Evolutionary conservation across 2,113 vertebrate genomes (phyloP), one percentile per base, ranked within the genome.

Genomic region (Dicrurus megarhynchus): DNA sequence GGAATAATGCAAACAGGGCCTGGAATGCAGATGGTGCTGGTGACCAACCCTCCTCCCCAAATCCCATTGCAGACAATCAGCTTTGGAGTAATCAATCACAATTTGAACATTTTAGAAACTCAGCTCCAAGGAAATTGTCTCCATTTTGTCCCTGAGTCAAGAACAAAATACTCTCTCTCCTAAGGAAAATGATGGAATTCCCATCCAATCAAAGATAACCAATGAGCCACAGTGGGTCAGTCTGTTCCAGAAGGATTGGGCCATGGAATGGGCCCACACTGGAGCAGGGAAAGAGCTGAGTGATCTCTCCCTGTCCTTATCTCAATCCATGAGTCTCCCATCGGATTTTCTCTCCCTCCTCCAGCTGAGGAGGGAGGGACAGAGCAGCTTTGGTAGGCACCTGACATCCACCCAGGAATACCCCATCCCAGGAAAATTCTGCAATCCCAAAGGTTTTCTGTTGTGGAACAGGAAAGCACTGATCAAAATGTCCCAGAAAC

Each of bases 401-500:
- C 39, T 68, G 69, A n/a, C 18, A n/a, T 46, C 44, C 55, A 89
- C 47, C 55, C 82, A 61, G 27, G 47, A 60, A 42, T 20, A 47
- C 7, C 23, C 61, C 47, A 61, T 0, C 23, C 15, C 13, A 44
- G 33, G 27, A 89, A 30, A 87, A 87, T n/a, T 82, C 39, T 91
- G 56, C 59, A 95, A 73, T 49, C 33, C 55, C 11, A 35, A 69
- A 32, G 22, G 44, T 60, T 35, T 61, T 76, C 53, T 83, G 17
- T 24, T 61, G 53, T 27, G 79, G 78, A 76, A 85, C 42, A 83
- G 61, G 32, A 79, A 16, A 93, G 70, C 49, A 60, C 16, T 10
- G 46, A 93, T 65, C 70, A 76, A 80, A 92, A 93, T 23, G 32
- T 63, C 78, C 89, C 84, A 91, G 41, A 65, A 97, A 69, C n/a